Base-by-base conservation (phyloP, 2,797 vertebrate species). In the Miopithecus talapoin region DNA sequence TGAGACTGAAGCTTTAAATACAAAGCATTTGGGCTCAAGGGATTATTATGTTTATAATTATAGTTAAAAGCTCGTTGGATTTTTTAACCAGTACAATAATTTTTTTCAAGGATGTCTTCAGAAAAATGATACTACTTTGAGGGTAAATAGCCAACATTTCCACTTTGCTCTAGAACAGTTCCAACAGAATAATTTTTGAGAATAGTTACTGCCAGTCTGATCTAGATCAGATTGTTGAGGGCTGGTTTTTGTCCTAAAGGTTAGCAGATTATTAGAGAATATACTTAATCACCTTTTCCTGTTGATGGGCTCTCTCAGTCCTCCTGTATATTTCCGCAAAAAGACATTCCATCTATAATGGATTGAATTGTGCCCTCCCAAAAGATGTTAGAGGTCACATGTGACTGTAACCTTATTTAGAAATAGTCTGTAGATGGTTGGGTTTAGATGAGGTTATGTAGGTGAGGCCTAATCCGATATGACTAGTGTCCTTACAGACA, bases 41-140 rank as follows among this genome's bases (percentile, higher is more conserved):
- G 93, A 93, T 88, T 84, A 83, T 8, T 50, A 55, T 75, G 75
- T 85, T 78, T 76, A 84, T 84, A 95, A 50, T 86, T 75, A 33
- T 16, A 57, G 14, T 57, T 68, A 87, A 70, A 87, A 41, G 2
- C 33, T 74, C 57, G 4, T 53, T 81, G 17, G 36, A 4, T 36
- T 61, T 88, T 41, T 57, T 10, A 28, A 76, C 7, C 30, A 76
- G 43, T 70, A 7, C 2, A 41, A 12, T 19, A 12, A 64, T 30
- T 83, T 81, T 57, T 26, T 78, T 75, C 6, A 39, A 76, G 50
- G 8, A 83, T 75, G 43, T 0, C 17, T 19, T 92, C 10, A 13
- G 17, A 78, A 48, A 85, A 85, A 24, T 68, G 21, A 0, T 48
- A 13, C 39, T 83, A 36, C 3, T 92, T 39, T 57, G 22, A n/a